Percentiles rank a stretch among this genome's conserved stretches.
phyloP scores from a whole-genome alignment of 2,113 vertebrate genomes.

The Herpetotheres cachinnans region DNA sequence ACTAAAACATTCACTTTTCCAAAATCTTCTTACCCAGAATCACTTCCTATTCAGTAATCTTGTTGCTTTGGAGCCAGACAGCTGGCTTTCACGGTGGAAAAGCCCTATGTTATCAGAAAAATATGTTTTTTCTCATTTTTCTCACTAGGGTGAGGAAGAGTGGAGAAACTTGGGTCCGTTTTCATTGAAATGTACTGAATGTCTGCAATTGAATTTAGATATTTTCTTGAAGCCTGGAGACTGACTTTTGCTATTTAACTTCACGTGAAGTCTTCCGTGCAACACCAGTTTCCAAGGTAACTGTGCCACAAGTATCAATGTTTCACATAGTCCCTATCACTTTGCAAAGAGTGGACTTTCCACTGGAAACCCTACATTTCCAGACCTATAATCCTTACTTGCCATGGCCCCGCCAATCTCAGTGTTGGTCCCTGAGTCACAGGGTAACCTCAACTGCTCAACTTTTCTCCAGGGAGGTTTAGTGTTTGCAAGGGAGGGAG shows the following conservation, averaged over 20 bases:
- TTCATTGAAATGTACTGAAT: neutral
- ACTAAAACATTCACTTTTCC: neutral
- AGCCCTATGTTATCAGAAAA: neutral
- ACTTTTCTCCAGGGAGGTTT: neutral
- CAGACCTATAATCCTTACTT: neutral
- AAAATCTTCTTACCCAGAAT: neutral
- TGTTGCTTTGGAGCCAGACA: neutral
- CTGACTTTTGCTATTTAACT: neutral
- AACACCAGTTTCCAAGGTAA: neutral
- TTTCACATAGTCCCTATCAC: neutral
- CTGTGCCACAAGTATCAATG: neutral
- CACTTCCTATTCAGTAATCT: neutral
- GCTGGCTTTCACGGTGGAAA: neutral
- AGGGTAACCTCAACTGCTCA: neutral
- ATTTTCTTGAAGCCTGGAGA: neutral
- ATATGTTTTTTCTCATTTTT: too few relatives aligned
- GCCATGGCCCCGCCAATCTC: neutral
- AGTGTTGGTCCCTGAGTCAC: neutral
- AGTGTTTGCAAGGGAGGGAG: neutral
- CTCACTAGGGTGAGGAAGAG: too few relatives aligned
- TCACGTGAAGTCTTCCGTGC: neutral
- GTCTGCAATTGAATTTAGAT: neutral
- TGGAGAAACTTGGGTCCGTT: neutral
- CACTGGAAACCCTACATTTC: neutral
- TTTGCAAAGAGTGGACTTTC: neutral